Evolutionary conservation across 2,888 invertebrate genomes (phyloP).

Genomic region (Hypselothyrea guttata): DNA sequence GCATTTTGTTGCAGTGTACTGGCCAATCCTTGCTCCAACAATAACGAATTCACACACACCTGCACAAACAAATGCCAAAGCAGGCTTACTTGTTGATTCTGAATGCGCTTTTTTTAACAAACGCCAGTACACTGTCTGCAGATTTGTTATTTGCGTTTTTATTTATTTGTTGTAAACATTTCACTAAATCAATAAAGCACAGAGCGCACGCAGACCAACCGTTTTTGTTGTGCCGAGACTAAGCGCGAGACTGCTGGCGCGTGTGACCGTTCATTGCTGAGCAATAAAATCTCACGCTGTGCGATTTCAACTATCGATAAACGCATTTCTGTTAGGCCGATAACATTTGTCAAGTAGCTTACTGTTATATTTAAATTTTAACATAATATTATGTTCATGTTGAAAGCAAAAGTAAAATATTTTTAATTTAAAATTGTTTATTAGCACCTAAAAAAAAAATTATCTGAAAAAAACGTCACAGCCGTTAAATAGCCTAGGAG

Average conservation of each 20-base stretch:
- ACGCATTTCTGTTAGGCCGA: not conserved
- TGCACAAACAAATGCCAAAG: not conserved
- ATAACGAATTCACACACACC: conserved; percentile 14
- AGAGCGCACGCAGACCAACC: not conserved
- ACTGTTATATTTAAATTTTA: no score
- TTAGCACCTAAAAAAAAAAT: no score
- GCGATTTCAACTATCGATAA: conserved; percentile 8
- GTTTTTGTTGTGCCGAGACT: conserved; percentile 28
- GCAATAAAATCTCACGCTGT: not conserved
- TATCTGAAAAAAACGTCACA: no score
- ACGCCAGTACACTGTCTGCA: not conserved
- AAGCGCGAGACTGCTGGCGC: conserved; percentile 41
- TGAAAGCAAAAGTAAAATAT: no score
- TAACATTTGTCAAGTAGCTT: no score
- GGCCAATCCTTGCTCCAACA: conserved; percentile 18
- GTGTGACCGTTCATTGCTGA: conserved; percentile 25
- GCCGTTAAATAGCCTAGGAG: no score
- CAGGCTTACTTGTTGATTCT: no score
- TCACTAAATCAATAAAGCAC: conserved; percentile 31
- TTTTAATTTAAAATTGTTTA: no score
- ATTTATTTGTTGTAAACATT: conserved; percentile 42
- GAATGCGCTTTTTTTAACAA: not conserved
- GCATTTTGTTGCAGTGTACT: conserved; percentile 12
- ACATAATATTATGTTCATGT: no score
- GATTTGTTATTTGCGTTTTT: conserved; percentile 5